These are phyloP conservation scores for Tinea pellionella DNA, from an alignment of 2,888 invertebrate species.

Conservation along the genomic window DNA sequence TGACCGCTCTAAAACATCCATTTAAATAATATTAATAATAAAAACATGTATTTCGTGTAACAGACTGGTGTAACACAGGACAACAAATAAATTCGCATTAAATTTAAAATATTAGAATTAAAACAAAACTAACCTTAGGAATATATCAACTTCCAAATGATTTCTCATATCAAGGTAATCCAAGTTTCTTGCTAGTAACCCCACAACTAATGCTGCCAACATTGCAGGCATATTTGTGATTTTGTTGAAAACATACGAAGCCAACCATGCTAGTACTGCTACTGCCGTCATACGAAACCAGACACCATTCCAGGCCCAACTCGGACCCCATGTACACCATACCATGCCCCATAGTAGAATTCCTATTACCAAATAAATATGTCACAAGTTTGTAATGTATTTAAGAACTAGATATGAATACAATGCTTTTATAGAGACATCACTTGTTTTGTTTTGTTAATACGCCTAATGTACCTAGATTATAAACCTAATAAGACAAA, in stretches of 20 bases:
- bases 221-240: conserved; percentile 45
- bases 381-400: too few species aligned
- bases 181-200: conserved; percentile 45
- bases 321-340: conserved; percentile 41
- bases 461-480: too few species aligned
- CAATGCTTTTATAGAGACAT: too few species aligned
- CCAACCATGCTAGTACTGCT: conserved; percentile 39
- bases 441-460: too few species aligned
- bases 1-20: too few species aligned
- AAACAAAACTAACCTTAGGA: conserved; percentile 37
- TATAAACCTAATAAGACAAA: too few species aligned
- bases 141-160: conserved; percentile 39
- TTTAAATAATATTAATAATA: too few species aligned
- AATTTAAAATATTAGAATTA: too few species aligned
- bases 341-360: conserved; percentile 41
- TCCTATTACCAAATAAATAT: conserved; percentile 25
- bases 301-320: conserved; percentile 43
- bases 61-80: too few species aligned
- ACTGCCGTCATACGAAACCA: conserved; percentile 42
- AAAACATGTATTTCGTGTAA: too few species aligned
- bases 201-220: conserved; percentile 44
- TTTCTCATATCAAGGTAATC: conserved; percentile 49
- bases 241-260: conserved; percentile 35
- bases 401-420: too few species aligned
- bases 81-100: too few species aligned